phyloP scores from a whole-genome alignment of 1,140 invertebrate genomes.

The Sarcophaga bullata region DNA sequence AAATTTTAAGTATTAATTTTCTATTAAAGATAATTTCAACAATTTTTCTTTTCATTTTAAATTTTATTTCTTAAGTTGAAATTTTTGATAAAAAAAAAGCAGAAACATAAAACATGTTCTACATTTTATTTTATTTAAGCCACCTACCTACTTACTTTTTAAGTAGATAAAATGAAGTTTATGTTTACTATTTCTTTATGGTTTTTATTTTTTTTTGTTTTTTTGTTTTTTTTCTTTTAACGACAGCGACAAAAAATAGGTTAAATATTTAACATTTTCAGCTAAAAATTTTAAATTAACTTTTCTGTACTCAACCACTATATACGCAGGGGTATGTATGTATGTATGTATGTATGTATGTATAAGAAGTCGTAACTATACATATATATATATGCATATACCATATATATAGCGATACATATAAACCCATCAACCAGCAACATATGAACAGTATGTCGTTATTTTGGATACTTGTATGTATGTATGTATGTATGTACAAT shows the following conservation, averaged over 20 bases:
- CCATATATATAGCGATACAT: too few species aligned
- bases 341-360: too few species aligned
- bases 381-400: too few species aligned
- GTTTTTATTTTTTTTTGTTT: not conserved
- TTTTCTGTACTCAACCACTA: not conserved
- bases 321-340: too few species aligned
- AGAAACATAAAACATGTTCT: not conserved
- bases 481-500: too few species aligned
- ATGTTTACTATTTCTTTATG: not conserved
- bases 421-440: too few species aligned
- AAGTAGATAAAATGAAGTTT: conserved; percentile 15
- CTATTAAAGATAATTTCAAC: too few species aligned
- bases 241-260: not conserved
- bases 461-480: too few species aligned
- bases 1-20: too few species aligned
- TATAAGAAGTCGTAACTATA: too few species aligned
- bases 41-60: not conserved
- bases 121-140: not conserved
- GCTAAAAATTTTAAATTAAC: not conserved
- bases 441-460: too few species aligned
- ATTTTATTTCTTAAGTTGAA: not conserved
- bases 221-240: not conserved
- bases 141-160: conserved; percentile 13
- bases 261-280: conserved; percentile 32
- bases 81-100: not conserved